phyloP scores from a whole-genome alignment of 2,888 invertebrate genomes.

The Agriotes lineatus region DNA sequence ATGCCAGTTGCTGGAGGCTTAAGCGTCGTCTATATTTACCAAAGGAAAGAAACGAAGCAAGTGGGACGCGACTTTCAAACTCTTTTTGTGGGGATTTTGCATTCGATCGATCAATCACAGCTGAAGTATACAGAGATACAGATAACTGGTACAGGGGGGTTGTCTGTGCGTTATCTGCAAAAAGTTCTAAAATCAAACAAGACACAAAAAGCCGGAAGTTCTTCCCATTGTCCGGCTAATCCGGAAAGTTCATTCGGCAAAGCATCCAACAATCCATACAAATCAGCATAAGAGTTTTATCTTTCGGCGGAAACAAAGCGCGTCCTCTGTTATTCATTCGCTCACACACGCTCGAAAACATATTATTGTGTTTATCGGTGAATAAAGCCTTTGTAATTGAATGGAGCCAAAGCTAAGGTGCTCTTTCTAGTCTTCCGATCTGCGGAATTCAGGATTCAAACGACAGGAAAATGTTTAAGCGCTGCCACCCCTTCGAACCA shows the following conservation, averaged over 20 bases:
- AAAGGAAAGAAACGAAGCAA: not conserved
- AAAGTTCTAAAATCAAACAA: constrained; percentile 29
- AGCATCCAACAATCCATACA: constrained; percentile 22
- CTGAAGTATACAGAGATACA: constrained; percentile 15
- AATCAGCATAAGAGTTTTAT: constrained; percentile 28
- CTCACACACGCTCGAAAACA: not conserved
- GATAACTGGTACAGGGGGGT: constrained; percentile 23
- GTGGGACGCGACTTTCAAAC: not conserved
- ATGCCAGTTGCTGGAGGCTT: too few relatives aligned
- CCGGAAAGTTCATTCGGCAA: constrained; percentile 30
- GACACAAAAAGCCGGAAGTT: constrained; percentile 23
- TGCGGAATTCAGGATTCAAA: constrained; percentile 7
- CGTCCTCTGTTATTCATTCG: not conserved
- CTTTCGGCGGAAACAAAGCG: not conserved
- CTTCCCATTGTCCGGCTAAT: constrained; percentile 18
- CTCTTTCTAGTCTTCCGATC: not conserved
- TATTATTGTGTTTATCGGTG: constrained; percentile 6
- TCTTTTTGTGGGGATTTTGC: constrained; percentile 12
- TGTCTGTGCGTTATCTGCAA: constrained; percentile 24
- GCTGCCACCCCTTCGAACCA: constrained; percentile 1
- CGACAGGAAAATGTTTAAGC: constrained; percentile 8
- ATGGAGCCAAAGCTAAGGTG: constrained; percentile 6
- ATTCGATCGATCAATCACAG: constrained; percentile 30
- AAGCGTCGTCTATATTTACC: not conserved
- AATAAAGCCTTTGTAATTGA: constrained; percentile 6